A percentile compares a stretch with the other conserved stretches of the same genome.
These are phyloP conservation scores for Apis cerana DNA, from an alignment of 1,140 invertebrate species.

Conservation along the genomic window DNA sequence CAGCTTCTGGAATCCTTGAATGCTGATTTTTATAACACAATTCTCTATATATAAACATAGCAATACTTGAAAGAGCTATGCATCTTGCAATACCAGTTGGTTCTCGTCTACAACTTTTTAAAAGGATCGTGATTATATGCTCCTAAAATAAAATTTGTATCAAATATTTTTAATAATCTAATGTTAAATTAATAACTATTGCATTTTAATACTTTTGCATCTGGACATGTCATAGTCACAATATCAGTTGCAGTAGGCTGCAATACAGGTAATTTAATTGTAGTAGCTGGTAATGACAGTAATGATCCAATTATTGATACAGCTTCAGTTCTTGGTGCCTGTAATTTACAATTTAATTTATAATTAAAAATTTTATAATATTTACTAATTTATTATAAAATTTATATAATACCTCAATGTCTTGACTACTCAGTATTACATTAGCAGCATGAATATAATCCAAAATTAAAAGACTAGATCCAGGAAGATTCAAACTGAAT, in stretches of 20 bases:
- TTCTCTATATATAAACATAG: slow-evolving; percentile 92
- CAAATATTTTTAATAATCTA: slow-evolving; percentile 9
- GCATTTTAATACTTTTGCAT: slow-evolving; percentile 86
- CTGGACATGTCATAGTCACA: slow-evolving; percentile 87
- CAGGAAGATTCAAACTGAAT: slow-evolving; percentile 93
- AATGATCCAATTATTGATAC: slow-evolving; percentile 94
- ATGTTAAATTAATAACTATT: neutral
- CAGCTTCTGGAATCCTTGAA: slow-evolving; percentile 89
- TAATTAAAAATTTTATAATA: neutral
- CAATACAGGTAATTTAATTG: slow-evolving; percentile 90
- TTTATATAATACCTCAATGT: slow-evolving; percentile 83
- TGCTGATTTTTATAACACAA: slow-evolving; percentile 85
- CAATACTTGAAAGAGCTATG: slow-evolving; percentile 93
- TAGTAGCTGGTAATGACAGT: slow-evolving; percentile 89
- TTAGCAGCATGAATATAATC: slow-evolving; percentile 96
- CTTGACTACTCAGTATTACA: slow-evolving; percentile 90
- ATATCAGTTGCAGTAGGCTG: slow-evolving; percentile 88
- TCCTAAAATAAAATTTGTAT: slow-evolving; percentile 85
- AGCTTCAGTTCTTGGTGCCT: slow-evolving; percentile 94
- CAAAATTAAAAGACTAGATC: slow-evolving; percentile 91
- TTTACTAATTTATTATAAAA: slow-evolving; percentile 34
- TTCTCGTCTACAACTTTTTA: slow-evolving; percentile 93
- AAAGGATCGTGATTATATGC: slow-evolving; percentile 92
- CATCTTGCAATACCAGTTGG: slow-evolving; percentile 94
- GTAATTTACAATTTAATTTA: slow-evolving; percentile 53